Evolutionary conservation across 2,113 vertebrate genomes (phyloP).

Genomic region (Halcyon malimbica): DNA sequence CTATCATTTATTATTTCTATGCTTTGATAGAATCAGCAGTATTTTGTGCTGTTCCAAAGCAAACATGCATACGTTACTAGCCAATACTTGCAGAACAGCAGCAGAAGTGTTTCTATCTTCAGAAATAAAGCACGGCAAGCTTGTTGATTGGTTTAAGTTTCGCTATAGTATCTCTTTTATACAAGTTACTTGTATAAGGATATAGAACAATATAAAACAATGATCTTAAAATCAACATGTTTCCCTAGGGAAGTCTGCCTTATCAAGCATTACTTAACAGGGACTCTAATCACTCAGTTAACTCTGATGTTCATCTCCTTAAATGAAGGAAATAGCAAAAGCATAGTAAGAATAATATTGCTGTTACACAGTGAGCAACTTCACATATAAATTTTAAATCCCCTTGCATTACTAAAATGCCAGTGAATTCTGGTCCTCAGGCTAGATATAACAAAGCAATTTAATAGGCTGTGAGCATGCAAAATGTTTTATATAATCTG

Average conservation of each 20-base stretch:
- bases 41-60: background rate
- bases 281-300: background rate
- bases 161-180: background rate
- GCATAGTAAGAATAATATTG: background rate
- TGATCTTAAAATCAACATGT: background rate
- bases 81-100: background rate
- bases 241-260: background rate
- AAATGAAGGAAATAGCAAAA: conserved; percentile 11
- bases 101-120: background rate
- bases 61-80: background rate
- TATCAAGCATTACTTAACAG: conserved; percentile 1
- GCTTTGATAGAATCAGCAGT: background rate
- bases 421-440: background rate
- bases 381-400: background rate
- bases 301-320: background rate
- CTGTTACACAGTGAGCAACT: background rate
- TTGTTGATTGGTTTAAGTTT: background rate
- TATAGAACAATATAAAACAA: conserved; percentile 3
- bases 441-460: background rate
- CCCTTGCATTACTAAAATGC: background rate
- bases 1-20: background rate
- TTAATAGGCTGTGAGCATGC: background rate
- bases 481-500: conserved; percentile 16
- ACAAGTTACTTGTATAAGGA: background rate
- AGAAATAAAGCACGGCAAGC: background rate